Evolutionary conservation across 2,888 invertebrate species (phyloP).

Genomic region (Trisateles emortualis): DNA sequence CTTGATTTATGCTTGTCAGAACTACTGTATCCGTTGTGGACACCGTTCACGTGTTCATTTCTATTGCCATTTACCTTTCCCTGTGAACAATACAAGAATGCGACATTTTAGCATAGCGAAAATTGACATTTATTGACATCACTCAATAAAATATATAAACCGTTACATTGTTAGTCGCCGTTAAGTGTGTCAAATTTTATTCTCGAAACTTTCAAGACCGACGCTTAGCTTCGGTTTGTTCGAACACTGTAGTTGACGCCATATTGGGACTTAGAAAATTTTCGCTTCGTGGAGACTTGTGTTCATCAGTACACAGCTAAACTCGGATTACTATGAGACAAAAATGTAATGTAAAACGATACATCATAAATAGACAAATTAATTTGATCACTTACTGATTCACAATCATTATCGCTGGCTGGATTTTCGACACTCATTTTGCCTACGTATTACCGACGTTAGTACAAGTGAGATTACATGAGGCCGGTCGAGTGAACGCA

Average conservation of each 20-base stretch:
- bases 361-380: constrained; percentile 41
- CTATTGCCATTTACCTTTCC: constrained; percentile 85
- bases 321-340: constrained; percentile 30
- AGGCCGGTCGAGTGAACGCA: constrained; percentile 68
- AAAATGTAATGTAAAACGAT: constrained; percentile 44
- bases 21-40: constrained; percentile 91
- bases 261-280: constrained; percentile 94
- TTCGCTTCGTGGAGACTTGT: constrained; percentile 77
- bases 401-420: constrained; percentile 85
- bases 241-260: constrained; percentile 92
- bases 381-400: constrained; percentile 86
- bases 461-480: constrained; percentile 72
- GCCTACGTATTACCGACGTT: constrained; percentile 82
- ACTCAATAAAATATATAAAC: constrained; percentile 18
- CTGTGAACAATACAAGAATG: constrained; percentile 59
- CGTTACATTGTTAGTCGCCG: constrained; percentile 11
- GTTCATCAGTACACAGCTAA: constrained; percentile 83
- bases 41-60: constrained; percentile 91
- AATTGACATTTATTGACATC: constrained; percentile 32
- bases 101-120: constrained; percentile 30
- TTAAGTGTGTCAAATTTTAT: constrained; percentile 24
- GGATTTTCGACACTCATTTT: constrained; percentile 90
- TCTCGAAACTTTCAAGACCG: constrained; percentile 51
- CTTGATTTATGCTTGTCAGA: constrained; percentile 87
- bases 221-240: constrained; percentile 74